These are phyloP conservation scores for Sebastes oblongus DNA, from an alignment of 2,797 vertebrate genomes.

Conservation along the genomic window DNA sequence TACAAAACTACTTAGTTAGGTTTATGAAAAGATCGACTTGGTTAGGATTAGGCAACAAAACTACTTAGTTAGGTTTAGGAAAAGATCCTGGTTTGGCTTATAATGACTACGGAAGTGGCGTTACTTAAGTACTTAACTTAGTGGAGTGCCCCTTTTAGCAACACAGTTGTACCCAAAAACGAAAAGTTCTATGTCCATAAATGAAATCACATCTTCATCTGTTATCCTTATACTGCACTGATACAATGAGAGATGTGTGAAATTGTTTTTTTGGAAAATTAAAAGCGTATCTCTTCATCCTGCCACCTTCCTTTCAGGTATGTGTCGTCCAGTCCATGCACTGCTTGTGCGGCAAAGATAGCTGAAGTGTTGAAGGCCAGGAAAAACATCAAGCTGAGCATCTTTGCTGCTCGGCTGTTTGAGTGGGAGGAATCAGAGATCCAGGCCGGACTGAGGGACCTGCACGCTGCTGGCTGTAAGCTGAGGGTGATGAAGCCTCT, in stretches of 20 bases:
- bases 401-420: constrained; percentile 89
- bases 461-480: constrained; percentile 88
- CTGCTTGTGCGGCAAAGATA: constrained; percentile 84
- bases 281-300: not conserved
- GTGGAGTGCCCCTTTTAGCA: not conserved
- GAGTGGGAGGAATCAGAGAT: constrained; percentile 93
- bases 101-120: too few relatives aligned
- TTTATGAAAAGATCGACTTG: too few relatives aligned
- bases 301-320: constrained; percentile 70
- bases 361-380: constrained; percentile 77
- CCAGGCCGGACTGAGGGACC: constrained; percentile 82
- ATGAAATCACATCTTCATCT: not conserved
- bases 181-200: not conserved
- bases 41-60: too few relatives aligned
- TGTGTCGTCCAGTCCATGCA: constrained; percentile 92
- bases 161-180: not conserved
- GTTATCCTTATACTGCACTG: not conserved
- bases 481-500: constrained; percentile 93
- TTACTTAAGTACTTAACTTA: too few relatives aligned
- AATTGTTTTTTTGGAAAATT: not conserved
- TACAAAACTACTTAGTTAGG: too few relatives aligned
- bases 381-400: constrained; percentile 83
- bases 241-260: not conserved
- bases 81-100: too few relatives aligned
- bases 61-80: too few relatives aligned